Evolutionary conservation across 2,797 vertebrate species (phyloP), one percentile per base, ranked within the genome.

Genomic region (Tangara arthus): DNA sequence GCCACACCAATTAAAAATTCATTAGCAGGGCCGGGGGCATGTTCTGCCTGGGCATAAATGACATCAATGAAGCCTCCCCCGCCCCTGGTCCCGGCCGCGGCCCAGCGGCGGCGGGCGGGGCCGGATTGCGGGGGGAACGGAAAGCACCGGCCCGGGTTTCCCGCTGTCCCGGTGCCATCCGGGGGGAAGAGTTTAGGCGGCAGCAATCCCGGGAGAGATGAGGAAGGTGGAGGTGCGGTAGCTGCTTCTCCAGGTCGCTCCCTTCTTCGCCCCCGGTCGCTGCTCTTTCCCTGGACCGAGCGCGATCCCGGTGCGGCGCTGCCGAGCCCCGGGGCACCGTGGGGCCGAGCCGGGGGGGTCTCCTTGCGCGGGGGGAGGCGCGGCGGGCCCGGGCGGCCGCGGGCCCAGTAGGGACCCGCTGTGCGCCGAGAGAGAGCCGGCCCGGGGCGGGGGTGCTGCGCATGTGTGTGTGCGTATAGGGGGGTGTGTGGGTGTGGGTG

Each of bases 111-210:
- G 49, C 26, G 39, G 53, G 83, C 21, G 81, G 91, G 81, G 50
- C 80, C 55, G 59, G 2, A 18, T 59, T 30, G 47, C 14, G 63
- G 12, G 47, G 63, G 96, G 96, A 97, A 95, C 96, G 70, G 88
- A 90, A 95, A 87, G 70, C 89, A 72, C 28, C 55, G 80, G 93
- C 9, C 65, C 35, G 73, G 27, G 95, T 95, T 96, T 96, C 96
- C 94, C 37, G 35, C 34, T 35, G 80, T 76, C 61, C 34, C 30
- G 46, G 11, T 60, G 88, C 93, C 86, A 97, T 95, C 94, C 95
- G 96, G 82, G 61, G 46, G 92, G 68, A 86, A 88, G 93, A 3
- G 69, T 68, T 84, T 27, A 22, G 41, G 68, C 52, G 57, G 93
- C 76, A 15, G 79, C 87, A 49, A 5, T 18, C 9, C 26, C 22